Evolutionary conservation across 2,797 vertebrate species (phyloP).

Genomic region (Urosaurus nigricauda): DNA sequence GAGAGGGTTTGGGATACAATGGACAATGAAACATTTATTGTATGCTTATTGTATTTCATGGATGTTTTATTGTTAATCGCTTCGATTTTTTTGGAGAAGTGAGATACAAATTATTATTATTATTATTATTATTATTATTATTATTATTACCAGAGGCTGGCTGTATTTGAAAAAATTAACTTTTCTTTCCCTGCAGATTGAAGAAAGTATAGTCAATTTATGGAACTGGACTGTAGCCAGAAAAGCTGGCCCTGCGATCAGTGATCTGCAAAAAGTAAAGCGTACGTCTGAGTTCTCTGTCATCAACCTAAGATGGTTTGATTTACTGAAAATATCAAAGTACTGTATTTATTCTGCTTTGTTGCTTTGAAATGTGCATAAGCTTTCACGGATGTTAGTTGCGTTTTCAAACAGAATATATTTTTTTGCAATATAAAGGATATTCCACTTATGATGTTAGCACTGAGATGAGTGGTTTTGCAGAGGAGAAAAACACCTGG

Average conservation of each 20-base stretch:
- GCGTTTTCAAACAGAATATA: neutral
- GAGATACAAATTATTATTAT: too few species aligned
- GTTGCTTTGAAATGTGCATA: neutral
- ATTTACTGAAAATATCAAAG: neutral
- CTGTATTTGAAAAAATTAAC: constrained; percentile 8
- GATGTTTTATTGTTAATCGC: too few species aligned
- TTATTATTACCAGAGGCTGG: too few species aligned
- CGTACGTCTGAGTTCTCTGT: constrained; percentile 71
- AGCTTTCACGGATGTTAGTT: neutral
- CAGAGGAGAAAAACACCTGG: neutral
- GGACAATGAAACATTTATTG: too few species aligned
- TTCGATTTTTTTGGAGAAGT: too few species aligned
- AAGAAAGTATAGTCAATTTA: constrained; percentile 87
- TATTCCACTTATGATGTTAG: neutral
- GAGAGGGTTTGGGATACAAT: too few species aligned
- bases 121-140: too few species aligned
- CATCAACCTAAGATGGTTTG: neutral
- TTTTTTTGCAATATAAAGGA: neutral
- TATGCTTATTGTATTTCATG: too few species aligned
- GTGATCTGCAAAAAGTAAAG: constrained; percentile 85
- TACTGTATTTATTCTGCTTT: neutral
- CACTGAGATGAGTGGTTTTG: neutral
- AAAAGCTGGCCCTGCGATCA: constrained; percentile 77
- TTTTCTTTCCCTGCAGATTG: constrained; percentile 78
- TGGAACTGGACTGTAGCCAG: constrained; percentile 94